Evolutionary conservation across 2,888 invertebrate species (phyloP).

Genomic region (Smittia sp.): DNA sequence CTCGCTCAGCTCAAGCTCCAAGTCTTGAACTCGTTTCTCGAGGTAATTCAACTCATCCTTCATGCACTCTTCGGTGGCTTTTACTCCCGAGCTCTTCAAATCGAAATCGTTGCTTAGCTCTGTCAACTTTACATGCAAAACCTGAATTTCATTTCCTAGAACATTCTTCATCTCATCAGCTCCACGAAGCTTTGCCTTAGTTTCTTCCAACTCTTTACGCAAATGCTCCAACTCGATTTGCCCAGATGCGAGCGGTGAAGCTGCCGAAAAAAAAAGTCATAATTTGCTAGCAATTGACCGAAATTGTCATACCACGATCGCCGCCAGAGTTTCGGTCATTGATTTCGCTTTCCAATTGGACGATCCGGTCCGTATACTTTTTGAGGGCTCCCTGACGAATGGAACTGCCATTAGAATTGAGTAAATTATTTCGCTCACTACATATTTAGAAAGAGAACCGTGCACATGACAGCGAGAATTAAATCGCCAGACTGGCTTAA

Average conservation of each 20-base stretch:
- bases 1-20: conserved; percentile 54
- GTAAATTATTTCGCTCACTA: too few relatives aligned
- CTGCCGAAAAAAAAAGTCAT: background rate
- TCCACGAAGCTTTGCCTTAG: conserved; percentile 44
- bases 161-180: conserved; percentile 46
- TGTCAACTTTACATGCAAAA: conserved; percentile 32
- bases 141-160: conserved; percentile 44
- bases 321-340: conserved; percentile 10
- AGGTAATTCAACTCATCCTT: conserved; percentile 42
- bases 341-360: conserved; percentile 1
- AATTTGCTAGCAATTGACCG: background rate
- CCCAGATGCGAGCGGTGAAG: background rate
- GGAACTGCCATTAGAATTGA: too few relatives aligned
- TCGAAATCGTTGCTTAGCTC: conserved; percentile 30
- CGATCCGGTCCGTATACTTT: background rate
- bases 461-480: background rate
- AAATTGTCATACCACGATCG: conserved; percentile 19
- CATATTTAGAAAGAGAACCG: too few relatives aligned
- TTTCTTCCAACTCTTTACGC: conserved; percentile 18
- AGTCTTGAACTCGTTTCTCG: conserved; percentile 53
- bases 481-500: background rate
- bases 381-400: background rate
- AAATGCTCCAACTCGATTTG: background rate
- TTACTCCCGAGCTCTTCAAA: conserved; percentile 8
- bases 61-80: conserved; percentile 29